Conservation (phyloP, 2,888 invertebrate species). For the Drosophila borborema region DNA sequence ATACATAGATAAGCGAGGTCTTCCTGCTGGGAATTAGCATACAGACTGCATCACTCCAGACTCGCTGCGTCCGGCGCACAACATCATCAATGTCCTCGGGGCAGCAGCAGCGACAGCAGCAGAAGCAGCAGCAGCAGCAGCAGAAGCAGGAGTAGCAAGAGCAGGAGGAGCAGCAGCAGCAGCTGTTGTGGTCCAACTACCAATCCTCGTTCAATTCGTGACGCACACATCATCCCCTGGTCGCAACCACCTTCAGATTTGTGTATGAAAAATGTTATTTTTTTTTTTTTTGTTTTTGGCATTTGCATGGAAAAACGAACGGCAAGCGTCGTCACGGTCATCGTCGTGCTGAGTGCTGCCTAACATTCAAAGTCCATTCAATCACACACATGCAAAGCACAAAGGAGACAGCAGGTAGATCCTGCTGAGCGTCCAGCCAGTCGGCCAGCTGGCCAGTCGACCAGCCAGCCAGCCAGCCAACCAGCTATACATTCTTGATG, state of each 20-base stretch:
- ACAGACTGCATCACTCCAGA: slow-evolving; percentile 55
- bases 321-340: slow-evolving; percentile 62
- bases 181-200: slow-evolving; percentile 37
- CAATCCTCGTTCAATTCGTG: background rate
- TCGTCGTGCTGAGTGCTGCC: slow-evolving; percentile 58
- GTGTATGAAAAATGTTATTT: slow-evolving; percentile 72
- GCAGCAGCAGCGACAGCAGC: slow-evolving; percentile 18
- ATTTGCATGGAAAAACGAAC: slow-evolving; percentile 71
- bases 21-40: slow-evolving; percentile 79
- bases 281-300: slow-evolving; percentile 33
- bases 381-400: slow-evolving; percentile 46
- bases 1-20: slow-evolving; percentile 31
- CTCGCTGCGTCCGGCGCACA: slow-evolving; percentile 48
- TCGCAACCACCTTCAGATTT: slow-evolving; percentile 51
- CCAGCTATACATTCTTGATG: slow-evolving; percentile 43
- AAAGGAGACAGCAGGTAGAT: slow-evolving; percentile 29
- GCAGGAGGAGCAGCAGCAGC: slow-evolving; percentile 44
- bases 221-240: background rate
- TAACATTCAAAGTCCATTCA: slow-evolving; percentile 76
- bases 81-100: slow-evolving; percentile 59
- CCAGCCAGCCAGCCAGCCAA: slow-evolving; percentile 27
- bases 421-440: slow-evolving; percentile 38
- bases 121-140: background rate
- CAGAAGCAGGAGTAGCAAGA: too few species aligned
- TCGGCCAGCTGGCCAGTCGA: slow-evolving; percentile 17